phyloP scores from a whole-genome alignment of 2,888 invertebrate genomes.

The Rhagium mordax region DNA sequence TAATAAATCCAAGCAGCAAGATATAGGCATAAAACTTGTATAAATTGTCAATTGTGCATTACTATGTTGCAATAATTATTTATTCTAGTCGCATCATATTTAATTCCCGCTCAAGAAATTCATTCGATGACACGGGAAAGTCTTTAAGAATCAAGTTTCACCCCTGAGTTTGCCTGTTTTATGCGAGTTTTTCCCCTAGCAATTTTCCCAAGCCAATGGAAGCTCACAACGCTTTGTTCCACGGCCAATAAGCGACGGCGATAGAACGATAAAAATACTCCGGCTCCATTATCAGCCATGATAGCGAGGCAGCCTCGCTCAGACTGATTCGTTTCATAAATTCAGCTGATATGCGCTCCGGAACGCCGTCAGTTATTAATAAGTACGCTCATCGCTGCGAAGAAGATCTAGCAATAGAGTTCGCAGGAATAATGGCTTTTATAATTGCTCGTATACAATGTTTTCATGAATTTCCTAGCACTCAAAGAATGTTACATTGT shows the following conservation, averaged over 20 bases:
- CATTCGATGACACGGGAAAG: neutral
- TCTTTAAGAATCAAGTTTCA: neutral
- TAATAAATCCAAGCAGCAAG: too few species aligned
- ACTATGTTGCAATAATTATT: too few species aligned
- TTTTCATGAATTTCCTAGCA: constrained; percentile 28
- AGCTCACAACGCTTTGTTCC: constrained; percentile 66
- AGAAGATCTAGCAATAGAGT: constrained; percentile 34
- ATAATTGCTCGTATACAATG: constrained; percentile 46
- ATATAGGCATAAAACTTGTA: too few species aligned
- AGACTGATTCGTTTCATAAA: constrained; percentile 69
- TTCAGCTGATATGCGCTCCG: constrained; percentile 58
- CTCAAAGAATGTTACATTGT: neutral
- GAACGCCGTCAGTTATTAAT: constrained; percentile 57
- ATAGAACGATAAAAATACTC: constrained; percentile 72
- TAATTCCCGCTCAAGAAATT: neutral
- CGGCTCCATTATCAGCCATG: constrained; percentile 71
- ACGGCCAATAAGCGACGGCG: constrained; percentile 68
- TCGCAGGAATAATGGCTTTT: constrained; percentile 45
- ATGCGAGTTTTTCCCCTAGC: constrained; percentile 66
- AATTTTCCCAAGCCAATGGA: constrained; percentile 74
- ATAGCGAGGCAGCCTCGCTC: constrained; percentile 67
- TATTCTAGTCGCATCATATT: neutral
- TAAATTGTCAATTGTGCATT: too few species aligned
- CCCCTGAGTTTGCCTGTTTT: constrained; percentile 28
- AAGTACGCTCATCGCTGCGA: constrained; percentile 57